phyloP scores from a whole-genome alignment of 2,888 invertebrate genomes.

The Suillia variegata region DNA sequence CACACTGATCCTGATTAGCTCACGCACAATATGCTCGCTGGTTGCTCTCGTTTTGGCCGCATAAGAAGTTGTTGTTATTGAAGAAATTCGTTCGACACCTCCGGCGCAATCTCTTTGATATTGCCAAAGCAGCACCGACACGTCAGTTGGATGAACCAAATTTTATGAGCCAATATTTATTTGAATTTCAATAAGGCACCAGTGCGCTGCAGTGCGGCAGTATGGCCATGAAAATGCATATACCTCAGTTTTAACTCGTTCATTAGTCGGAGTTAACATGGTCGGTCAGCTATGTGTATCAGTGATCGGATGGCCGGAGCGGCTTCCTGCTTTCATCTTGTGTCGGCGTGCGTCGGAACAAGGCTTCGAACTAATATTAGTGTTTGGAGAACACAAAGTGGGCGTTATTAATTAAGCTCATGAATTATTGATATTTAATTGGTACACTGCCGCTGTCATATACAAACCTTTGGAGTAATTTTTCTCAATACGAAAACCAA shows the following conservation, averaged over 20 bases:
- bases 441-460: neutral
- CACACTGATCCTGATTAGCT: constrained; percentile 23
- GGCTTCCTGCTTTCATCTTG: constrained; percentile 43
- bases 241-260: too few relatives aligned
- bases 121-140: constrained; percentile 25
- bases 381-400: constrained; percentile 28
- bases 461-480: neutral
- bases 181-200: constrained; percentile 53
- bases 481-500: too few relatives aligned
- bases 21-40: constrained; percentile 9
- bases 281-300: too few relatives aligned
- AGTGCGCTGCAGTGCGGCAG: constrained; percentile 9
- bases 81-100: constrained; percentile 55
- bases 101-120: constrained; percentile 38
- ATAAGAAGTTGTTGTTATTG: constrained; percentile 52
- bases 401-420: constrained; percentile 61
- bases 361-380: constrained; percentile 31
- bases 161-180: constrained; percentile 36
- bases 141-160: neutral
- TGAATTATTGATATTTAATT: constrained; percentile 58
- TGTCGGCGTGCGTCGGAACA: constrained; percentile 30
- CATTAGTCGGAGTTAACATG: too few relatives aligned
- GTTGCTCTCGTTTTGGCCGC: constrained; percentile 31
- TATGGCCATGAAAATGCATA: too few relatives aligned
- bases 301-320: too few relatives aligned